Evolutionary conservation across 2,888 invertebrate species (phyloP).

Genomic region (Argyra leucocephala): DNA sequence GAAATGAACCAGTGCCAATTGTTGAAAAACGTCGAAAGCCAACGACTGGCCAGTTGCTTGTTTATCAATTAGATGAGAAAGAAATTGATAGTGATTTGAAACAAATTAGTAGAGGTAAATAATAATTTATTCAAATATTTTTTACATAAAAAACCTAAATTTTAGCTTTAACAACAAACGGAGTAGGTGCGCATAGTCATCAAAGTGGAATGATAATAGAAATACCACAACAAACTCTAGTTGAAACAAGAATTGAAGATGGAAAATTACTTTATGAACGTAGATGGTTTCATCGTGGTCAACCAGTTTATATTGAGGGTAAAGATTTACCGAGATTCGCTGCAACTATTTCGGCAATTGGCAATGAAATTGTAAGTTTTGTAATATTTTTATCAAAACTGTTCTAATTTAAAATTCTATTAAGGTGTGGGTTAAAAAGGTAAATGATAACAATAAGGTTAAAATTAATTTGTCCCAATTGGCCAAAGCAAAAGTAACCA

Average conservation of each 20-base stretch:
- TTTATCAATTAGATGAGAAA: constrained; percentile 76
- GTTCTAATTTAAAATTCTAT: constrained; percentile 32
- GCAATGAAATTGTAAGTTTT: constrained; percentile 68
- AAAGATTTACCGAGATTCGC: constrained; percentile 75
- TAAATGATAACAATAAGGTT: constrained; percentile 65
- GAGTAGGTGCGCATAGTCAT: constrained; percentile 27
- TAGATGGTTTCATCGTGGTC: constrained; percentile 90
- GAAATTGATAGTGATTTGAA: constrained; percentile 81
- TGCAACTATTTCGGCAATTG: constrained; percentile 83
- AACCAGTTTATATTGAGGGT: constrained; percentile 84
- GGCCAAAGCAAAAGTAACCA: constrained; percentile 76
- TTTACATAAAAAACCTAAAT: constrained; percentile 12
- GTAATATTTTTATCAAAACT: not conserved
- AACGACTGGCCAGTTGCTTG: constrained; percentile 74
- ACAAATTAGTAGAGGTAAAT: constrained; percentile 58
- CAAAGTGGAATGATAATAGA: not conserved
- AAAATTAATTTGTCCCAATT: constrained; percentile 76
- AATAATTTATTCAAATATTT: constrained; percentile 23
- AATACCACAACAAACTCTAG: constrained; percentile 40
- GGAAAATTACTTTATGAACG: constrained; percentile 88
- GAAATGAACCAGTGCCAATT: constrained; percentile 86
- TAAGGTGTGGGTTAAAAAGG: constrained; percentile 85
- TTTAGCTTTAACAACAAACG: constrained; percentile 44
- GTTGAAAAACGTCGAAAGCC: constrained; percentile 79
- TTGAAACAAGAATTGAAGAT: constrained; percentile 86